A percentile compares a stretch with the other conserved stretches of the same genome.
Conservation (phyloP, 2,113 vertebrate species). For the Acinonyx jubatus region DNA sequence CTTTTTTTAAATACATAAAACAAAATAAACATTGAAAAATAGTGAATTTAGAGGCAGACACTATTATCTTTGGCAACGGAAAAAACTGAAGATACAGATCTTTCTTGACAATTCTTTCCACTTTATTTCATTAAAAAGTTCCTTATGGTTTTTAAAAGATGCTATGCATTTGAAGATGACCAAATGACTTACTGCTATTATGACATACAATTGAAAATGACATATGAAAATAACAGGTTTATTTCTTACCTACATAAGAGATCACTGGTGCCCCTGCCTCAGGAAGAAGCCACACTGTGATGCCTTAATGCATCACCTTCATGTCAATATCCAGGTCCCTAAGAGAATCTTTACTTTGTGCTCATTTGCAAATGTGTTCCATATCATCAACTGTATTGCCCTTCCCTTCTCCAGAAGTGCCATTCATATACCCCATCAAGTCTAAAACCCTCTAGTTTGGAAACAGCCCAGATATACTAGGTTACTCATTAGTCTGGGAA, state of each 20-base stretch:
- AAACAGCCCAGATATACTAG: neutral
- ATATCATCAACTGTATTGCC: accelerated
- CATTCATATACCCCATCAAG: neutral
- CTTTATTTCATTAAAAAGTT: neutral
- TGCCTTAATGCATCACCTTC: neutral
- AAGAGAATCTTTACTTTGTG: neutral
- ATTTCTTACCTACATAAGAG: neutral
- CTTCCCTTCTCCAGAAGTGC: neutral
- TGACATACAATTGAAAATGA: neutral
- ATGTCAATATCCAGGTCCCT: neutral
- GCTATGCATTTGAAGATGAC: neutral
- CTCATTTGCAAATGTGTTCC: neutral
- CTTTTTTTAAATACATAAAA: too few relatives aligned
- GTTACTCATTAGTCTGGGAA: neutral
- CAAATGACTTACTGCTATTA: neutral
- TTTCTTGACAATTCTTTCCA: neutral
- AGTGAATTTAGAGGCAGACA: neutral
- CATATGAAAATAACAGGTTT: neutral
- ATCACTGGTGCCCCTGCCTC: neutral
- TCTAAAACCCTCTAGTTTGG: neutral
- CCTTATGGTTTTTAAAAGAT: neutral
- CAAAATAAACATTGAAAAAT: neutral
- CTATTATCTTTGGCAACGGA: neutral
- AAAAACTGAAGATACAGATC: neutral
- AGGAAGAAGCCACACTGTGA: neutral